These are phyloP conservation scores for Sandelia bainsii DNA, from an alignment of 2,797 vertebrate species.

Conservation along the genomic window DNA sequence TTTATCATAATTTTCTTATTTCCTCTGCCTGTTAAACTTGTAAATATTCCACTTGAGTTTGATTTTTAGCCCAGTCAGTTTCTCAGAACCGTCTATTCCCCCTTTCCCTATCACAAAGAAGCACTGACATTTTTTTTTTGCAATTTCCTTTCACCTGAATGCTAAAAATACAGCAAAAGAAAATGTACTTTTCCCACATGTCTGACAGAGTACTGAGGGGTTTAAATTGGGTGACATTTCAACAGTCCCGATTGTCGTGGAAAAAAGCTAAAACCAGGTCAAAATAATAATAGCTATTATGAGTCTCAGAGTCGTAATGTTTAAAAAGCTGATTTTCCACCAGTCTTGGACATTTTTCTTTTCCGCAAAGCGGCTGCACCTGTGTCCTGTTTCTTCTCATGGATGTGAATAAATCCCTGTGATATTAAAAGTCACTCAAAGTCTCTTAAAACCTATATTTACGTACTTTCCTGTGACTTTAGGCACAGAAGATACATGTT, in stretches of 20 bases:
- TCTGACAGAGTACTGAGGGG: background rate
- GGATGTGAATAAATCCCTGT: background rate
- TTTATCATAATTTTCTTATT: constrained; percentile 2
- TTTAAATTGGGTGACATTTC: constrained; percentile 52
- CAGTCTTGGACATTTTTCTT: background rate
- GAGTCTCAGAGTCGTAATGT: constrained; percentile 31
- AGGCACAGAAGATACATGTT: constrained; percentile 1
- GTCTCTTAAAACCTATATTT: background rate
- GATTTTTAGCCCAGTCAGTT: background rate
- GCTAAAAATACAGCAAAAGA: constrained; percentile 25
- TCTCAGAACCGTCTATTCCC: constrained; percentile 6
- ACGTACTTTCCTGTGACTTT: background rate
- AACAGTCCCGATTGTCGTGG: constrained; percentile 31
- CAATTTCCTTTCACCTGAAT: constrained; percentile 29
- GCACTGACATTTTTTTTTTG: constrained; percentile 10
- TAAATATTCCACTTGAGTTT: background rate
- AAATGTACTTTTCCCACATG: constrained; percentile 53
- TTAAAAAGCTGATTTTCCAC: constrained; percentile 11
- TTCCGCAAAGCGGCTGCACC: background rate
- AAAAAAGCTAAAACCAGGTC: constrained; percentile 29
- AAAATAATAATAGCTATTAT: constrained; percentile 38
- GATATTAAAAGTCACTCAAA: background rate
- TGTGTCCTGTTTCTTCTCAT: constrained; percentile 6
- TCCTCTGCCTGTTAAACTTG: background rate
- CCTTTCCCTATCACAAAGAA: constrained; percentile 21